Percentiles rank a stretch among this genome's conserved stretches.
Evolutionary conservation across 2,113 vertebrate species (phyloP).

Genomic region (Enhydra lutris): DNA sequence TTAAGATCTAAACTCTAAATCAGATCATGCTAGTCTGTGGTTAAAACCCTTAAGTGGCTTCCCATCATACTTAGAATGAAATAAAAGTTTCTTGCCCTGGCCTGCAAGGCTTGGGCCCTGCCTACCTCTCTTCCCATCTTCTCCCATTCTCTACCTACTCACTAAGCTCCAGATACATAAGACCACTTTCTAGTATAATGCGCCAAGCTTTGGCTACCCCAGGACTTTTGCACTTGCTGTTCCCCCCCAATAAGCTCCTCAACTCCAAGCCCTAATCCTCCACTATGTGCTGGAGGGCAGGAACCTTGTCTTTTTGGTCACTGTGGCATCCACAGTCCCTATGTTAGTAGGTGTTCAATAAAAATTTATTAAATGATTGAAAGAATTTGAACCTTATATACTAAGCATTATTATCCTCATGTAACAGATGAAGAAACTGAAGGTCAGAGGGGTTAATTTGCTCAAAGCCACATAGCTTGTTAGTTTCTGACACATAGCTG

Average conservation of each 20-base stretch:
- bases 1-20: conserved; percentile 69
- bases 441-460: neutral
- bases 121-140: neutral
- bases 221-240: conserved; percentile 6
- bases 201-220: neutral
- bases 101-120: neutral
- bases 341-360: neutral
- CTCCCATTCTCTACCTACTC: neutral
- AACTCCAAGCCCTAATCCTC: neutral
- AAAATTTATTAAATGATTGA: neutral
- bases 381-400: neutral
- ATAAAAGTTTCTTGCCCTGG: conserved; percentile 1
- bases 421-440: neutral
- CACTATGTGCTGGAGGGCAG: neutral
- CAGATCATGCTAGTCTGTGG: conserved; percentile 41
- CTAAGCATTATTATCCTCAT: neutral
- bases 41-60: conserved; percentile 51
- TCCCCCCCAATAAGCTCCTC: neutral
- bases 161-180: neutral
- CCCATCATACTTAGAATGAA: conserved; percentile 30
- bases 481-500: neutral
- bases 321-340: neutral
- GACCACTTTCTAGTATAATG: neutral
- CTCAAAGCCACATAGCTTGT: neutral
- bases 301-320: neutral